Base-by-base conservation (phyloP, 2,888 invertebrate species). In the Pristionchus exspectatus region DNA sequence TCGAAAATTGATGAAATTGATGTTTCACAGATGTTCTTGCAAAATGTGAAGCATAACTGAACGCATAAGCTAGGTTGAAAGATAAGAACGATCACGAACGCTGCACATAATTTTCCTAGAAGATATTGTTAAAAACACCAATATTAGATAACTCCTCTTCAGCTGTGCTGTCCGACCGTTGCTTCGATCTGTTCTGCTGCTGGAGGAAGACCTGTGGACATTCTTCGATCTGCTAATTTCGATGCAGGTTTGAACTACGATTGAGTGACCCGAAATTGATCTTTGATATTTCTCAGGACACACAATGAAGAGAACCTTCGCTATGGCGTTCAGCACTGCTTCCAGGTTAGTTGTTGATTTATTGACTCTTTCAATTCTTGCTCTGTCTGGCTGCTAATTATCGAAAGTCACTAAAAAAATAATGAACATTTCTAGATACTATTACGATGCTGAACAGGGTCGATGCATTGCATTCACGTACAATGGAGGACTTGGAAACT, bases 401-500 rank as follows among this genome's bases (percentile, higher is more conserved):
- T 18, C 30, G 14, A 72, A 30, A 33, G 1, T 33, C 3, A 54
- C 18, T 27, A 27, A n/a, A 54, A n/a, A n/a, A 81, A 81, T 81
- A 50, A 50, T 27, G 1, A 54, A 14, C 44, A 21, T 89, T 63
- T 89, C 56, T 24, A 90, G 94, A 30, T 94, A 94, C 89, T 95
- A 94, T 90, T 94, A 94, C 90, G 94, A 94, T 84, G 92, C 94
- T 2, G 94, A 94, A 72, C 94, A 94, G 72, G 94, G 94, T 21
- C 90, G 94, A 27, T 95, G 95, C 90, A 93, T 94, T 50, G 93
- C 93, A 18, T 95, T 95, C 93, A 94, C 93, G 24, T 95, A 94
- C 92, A 93, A 94, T 77, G 95, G 95, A 83, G 94, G 93, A 14
- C 92, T 94, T 86, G 95, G 95, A 90, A 95, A 95, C 91, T 95